These are phyloP conservation scores for Bagarius yarrelli DNA, from an alignment of 2,113 vertebrate genomes.

Conservation along the genomic window DNA sequence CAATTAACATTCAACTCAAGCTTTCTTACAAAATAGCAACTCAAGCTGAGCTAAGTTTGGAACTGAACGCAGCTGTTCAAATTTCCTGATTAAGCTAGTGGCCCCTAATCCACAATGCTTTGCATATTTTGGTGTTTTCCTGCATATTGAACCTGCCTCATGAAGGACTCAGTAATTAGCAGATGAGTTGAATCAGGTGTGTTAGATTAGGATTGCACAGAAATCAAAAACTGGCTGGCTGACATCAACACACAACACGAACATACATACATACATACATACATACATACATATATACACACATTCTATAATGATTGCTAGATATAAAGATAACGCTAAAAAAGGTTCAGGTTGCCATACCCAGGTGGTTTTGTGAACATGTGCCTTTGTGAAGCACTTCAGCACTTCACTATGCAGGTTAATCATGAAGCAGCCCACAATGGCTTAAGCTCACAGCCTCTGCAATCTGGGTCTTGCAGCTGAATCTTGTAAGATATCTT, in stretches of 20 bases:
- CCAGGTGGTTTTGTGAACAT: constrained; percentile 1
- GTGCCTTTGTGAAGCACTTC: constrained; percentile 18
- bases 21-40: constrained; percentile 22
- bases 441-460: constrained; percentile 21
- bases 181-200: constrained; percentile 41
- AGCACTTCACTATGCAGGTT: constrained; percentile 45
- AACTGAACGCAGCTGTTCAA: constrained; percentile 33
- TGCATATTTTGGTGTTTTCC: constrained; percentile 33
- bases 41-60: constrained; percentile 24
- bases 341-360: constrained; percentile 3
- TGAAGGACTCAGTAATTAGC: constrained; percentile 29
- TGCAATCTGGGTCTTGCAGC: constrained; percentile 25
- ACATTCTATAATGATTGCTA: not conserved
- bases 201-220: constrained; percentile 17
- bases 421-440: constrained; percentile 42
- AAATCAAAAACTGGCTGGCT: not conserved
- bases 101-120: constrained; percentile 8
- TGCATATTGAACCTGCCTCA: constrained; percentile 12
- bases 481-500: constrained; percentile 30
- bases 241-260: not conserved
- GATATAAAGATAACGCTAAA: not conserved
- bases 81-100: constrained; percentile 32
- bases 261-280: not conserved
- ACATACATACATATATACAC: not conserved
- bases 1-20: constrained; percentile 28